Evolutionary conservation across 1,140 invertebrate genomes (phyloP), one percentile per base, ranked within the genome.

Genomic region (Meloidogyne floridensis): DNA sequence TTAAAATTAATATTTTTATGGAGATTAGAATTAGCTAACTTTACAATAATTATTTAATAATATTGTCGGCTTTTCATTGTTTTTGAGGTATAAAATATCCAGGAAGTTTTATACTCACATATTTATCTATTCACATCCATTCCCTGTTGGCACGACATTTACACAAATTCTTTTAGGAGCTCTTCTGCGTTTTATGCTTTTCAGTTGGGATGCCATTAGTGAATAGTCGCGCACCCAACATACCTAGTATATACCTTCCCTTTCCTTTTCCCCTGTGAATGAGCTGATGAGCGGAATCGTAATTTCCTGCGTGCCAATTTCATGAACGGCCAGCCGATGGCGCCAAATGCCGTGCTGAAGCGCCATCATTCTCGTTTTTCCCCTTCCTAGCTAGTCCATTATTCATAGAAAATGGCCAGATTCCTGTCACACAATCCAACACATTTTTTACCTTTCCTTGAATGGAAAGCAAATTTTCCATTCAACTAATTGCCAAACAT

Each of bases 401-500:
- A 65, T 65, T 65, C n/a, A 65, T 65, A n/a, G 47, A 47, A 65
- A 65, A 65, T 65, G 15, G 15, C 59, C 56, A 15, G 11, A 13
- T 59, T 65, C 59, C 47, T 65, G 10, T n/a, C 59, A 65, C 15
- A 15, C 59, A 65, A 65, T 8, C 5, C 10, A 11, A n/a, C n/a
- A 59, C 13, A 65, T 65, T 65, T 59, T 54, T 65, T 65, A 65
- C 59, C 59, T 65, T 65, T 65, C 59, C 59, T n/a, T 65, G 59
- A 65, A 65, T 65, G 7, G 59, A n/a, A 65, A n/a, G n/a, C 59
- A 65, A 65, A 65, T 65, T 65, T 65, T n/a, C 15, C n/a, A n/a
- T 65, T 59, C n/a, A n/a, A n/a, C 59, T 65, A 65, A 65, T 65
- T 65, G n/a, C n/a, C 59, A 65, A 65, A 65, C 59, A 65, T 65